These are phyloP conservation scores for Oncorhynchus tshawytscha DNA, from an alignment of 2,113 vertebrate species.

Conservation along the genomic window DNA sequence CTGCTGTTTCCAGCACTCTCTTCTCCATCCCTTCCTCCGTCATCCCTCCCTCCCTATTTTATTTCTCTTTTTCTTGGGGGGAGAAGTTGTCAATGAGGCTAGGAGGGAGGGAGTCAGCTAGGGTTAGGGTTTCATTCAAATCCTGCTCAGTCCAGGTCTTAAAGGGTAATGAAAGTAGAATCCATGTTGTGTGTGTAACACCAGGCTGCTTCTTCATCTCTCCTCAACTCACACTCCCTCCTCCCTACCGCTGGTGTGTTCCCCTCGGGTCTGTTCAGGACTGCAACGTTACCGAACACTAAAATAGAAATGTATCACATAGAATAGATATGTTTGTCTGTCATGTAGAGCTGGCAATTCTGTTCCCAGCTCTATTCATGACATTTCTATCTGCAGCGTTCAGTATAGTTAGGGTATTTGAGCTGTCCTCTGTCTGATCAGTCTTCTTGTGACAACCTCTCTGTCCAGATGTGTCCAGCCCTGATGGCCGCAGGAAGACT, in stretches of 20 bases:
- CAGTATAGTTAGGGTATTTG: not conserved
- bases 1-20: slow-evolving; percentile 15
- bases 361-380: too few species aligned
- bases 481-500: slow-evolving; percentile 77
- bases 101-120: not conserved
- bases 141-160: not conserved
- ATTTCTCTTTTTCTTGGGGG: not conserved
- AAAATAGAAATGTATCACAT: too few species aligned
- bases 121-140: not conserved
- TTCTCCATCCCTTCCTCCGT: slow-evolving; percentile 11
- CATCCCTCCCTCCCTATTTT: not conserved
- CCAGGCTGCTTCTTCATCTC: slow-evolving; percentile 23
- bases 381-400: too few species aligned
- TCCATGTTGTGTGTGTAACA: slow-evolving; percentile 56
- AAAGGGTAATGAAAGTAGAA: not conserved
- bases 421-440: not conserved
- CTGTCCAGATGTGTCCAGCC: slow-evolving; percentile 82
- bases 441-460: slow-evolving; percentile 42
- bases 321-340: too few species aligned
- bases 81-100: not conserved
- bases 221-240: not conserved
- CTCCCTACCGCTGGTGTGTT: not conserved
- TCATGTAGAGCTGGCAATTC: too few species aligned
- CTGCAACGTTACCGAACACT: too few species aligned
- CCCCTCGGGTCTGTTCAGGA: not conserved